These are phyloP conservation scores for Acleris sparsana DNA, from an alignment of 2,888 invertebrate genomes.

Conservation along the genomic window DNA sequence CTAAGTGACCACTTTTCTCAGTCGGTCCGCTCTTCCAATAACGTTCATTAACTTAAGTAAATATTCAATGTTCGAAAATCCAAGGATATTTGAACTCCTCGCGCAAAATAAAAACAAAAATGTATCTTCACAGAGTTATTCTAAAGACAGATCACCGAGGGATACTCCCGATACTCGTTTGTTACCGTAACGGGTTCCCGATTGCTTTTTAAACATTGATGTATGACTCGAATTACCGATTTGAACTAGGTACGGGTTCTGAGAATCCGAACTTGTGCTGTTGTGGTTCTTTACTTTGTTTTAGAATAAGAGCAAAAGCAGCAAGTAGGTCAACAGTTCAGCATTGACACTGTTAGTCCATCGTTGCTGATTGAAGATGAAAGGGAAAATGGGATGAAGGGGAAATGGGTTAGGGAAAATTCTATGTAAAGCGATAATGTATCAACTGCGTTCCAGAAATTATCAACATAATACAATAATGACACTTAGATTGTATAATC, in stretches of 20 bases:
- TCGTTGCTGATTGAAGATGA: too few relatives aligned
- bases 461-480: too few relatives aligned
- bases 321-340: too few relatives aligned
- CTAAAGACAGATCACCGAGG: constrained; percentile 31
- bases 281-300: neutral
- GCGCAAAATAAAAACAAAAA: neutral
- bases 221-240: constrained; percentile 22
- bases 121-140: constrained; percentile 22
- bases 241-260: neutral
- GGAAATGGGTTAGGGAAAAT: too few relatives aligned
- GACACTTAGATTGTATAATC: too few relatives aligned
- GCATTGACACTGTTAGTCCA: too few relatives aligned
- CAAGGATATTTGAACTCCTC: neutral
- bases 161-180: constrained; percentile 31
- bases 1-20: neutral
- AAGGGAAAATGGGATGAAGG: too few relatives aligned
- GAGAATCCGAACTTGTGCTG: neutral
- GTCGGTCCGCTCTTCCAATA: neutral
- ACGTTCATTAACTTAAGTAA: neutral
- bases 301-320: neutral
- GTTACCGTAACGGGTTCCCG: constrained; percentile 32
- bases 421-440: too few relatives aligned
- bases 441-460: too few relatives aligned
- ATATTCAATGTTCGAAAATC: neutral
- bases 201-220: constrained; percentile 38